phyloP scores from a whole-genome alignment of 2,113 vertebrate genomes.

The Eidolon helvum region DNA sequence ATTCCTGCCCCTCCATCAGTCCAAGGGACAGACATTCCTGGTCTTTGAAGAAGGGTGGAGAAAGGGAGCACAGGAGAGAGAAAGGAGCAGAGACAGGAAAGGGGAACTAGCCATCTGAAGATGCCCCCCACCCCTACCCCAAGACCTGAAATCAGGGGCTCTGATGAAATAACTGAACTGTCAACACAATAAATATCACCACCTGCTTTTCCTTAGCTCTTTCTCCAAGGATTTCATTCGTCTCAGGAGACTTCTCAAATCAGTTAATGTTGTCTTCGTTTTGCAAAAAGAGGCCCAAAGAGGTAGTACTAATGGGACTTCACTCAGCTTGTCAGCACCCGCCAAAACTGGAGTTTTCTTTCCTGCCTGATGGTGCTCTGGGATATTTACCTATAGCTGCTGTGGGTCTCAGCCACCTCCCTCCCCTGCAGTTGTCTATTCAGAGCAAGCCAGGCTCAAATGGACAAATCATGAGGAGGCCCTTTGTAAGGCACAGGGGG shows the following conservation, averaged over 20 bases:
- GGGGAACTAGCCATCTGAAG: neutral
- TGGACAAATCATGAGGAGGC: neutral
- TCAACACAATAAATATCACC: neutral
- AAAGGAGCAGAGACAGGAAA: neutral
- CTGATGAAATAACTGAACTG: neutral
- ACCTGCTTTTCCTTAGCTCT: neutral
- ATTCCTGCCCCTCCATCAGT: neutral
- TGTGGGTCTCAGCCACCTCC: neutral
- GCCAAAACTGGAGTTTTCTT: neutral
- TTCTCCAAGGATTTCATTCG: constrained; percentile 36
- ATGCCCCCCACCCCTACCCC: no score
- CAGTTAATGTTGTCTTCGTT: neutral
- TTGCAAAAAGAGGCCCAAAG: neutral
- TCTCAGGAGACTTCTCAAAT: neutral
- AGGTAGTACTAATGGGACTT: neutral
- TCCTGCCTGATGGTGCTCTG: neutral
- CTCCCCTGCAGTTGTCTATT: neutral
- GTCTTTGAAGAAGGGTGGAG: neutral
- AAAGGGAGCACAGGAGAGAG: neutral
- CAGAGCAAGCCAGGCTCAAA: neutral
- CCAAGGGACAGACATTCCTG: neutral
- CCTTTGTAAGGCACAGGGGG: neutral
- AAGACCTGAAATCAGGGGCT: neutral
- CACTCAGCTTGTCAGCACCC: neutral
- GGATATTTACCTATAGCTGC: neutral